Evolutionary conservation across 1,140 invertebrate species (phyloP), one percentile per base, ranked within the genome.

Genomic region (Leptinotarsa texana): DNA sequence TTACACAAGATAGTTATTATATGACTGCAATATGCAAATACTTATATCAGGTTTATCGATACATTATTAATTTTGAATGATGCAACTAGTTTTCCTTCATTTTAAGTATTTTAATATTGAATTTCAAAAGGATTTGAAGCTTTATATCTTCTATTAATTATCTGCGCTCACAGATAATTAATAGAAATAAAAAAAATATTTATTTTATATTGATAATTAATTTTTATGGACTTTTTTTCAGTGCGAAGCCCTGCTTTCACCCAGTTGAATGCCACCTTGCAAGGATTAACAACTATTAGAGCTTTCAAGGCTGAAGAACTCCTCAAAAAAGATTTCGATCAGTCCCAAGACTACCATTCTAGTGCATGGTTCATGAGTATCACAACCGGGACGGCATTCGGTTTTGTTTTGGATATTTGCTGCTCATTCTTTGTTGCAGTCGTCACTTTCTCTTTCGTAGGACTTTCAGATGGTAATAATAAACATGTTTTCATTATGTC

Each of bases 161-260:
- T n/a, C n/a, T n/a, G n/a, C n/a, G n/a, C n/a, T n/a, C n/a, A n/a
- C n/a, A n/a, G n/a, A n/a, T n/a, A n/a, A n/a, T n/a, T n/a, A n/a
- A n/a, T n/a, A n/a, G n/a, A n/a, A n/a, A n/a, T n/a, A n/a, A n/a
- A n/a, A n/a, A n/a, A n/a, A n/a, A n/a, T n/a, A n/a, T n/a, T n/a
- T 17, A 21, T 13, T 61, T n/a, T 11, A 61, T 62, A 62, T n/a
- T 62, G 11, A 21, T 1, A 62, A 3, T 62, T 13, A n/a, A 17
- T n/a, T n/a, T 62, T 21, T 5, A n/a, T 62, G 6, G 11, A 0
- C 13, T n/a, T 42, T 48, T 68, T 84, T 86, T 24, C 76, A 93
- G 92, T 90, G 63, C 88, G 91, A 74, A 93, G 92, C 79, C 96
- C 95, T 27, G 91, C 96, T 2, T 94, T 95, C 79, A 94, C 94